A percentile compares a stretch with the other conserved stretches of the same genome.
These are phyloP conservation scores for Volucella zonaria DNA, from an alignment of 2,888 invertebrate species.

Conservation along the genomic window DNA sequence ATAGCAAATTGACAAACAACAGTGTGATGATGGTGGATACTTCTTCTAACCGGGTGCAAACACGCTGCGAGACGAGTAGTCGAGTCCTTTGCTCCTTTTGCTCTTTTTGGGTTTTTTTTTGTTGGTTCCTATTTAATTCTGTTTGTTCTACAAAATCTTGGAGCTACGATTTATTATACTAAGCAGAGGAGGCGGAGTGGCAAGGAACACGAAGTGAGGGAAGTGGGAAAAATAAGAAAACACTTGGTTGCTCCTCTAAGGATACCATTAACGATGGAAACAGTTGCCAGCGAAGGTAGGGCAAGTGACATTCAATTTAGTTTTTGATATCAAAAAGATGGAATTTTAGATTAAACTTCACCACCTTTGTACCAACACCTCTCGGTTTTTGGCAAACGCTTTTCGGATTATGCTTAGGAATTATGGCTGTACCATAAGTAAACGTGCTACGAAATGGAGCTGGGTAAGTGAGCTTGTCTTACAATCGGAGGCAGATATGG, in stretches of 20 bases:
- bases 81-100: background rate
- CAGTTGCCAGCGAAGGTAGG: conserved; percentile 7
- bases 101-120: background rate
- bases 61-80: background rate
- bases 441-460: no score
- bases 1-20: conserved; percentile 45
- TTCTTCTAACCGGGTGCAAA: background rate
- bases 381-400: no score
- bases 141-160: background rate
- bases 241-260: background rate
- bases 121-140: no score
- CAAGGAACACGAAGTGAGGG: background rate
- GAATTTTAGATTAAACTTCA: background rate
- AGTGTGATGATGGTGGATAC: background rate
- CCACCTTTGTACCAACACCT: background rate
- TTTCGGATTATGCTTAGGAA: no score
- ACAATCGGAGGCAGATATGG: no score
- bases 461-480: no score
- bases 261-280: conserved; percentile 9
- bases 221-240: background rate
- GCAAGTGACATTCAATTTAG: background rate
- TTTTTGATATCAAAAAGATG: background rate
- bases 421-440: no score
- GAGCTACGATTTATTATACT: conserved; percentile 29
- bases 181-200: background rate